phyloP scores from a whole-genome alignment of 2,113 vertebrate genomes.

The Menura novaehollandiae region DNA sequence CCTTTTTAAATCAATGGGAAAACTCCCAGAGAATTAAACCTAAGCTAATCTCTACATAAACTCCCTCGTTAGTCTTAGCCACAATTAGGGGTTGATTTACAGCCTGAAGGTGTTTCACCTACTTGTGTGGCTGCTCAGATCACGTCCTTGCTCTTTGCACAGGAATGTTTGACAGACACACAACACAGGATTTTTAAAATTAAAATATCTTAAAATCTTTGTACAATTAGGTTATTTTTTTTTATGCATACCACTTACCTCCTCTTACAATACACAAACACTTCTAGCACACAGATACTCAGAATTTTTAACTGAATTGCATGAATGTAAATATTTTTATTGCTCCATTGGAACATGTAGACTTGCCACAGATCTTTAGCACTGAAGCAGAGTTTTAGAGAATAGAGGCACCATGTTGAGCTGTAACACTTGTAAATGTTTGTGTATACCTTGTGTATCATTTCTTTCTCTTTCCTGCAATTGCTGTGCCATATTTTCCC shows the following conservation, averaged over 20 bases:
- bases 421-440: background rate
- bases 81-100: background rate
- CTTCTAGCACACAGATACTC: background rate
- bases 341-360: background rate
- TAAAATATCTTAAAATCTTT: background rate
- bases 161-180: too few relatives aligned
- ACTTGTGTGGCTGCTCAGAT: background rate
- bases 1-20: background rate
- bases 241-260: background rate
- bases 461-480: background rate
- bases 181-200: fast-evolving
- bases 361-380: background rate
- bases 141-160: background rate
- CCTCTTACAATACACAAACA: background rate
- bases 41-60: background rate
- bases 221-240: background rate
- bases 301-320: background rate
- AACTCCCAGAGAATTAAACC: background rate
- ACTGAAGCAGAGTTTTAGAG: background rate
- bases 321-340: background rate
- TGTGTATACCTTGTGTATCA: fast-evolving
- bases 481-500: fast-evolving
- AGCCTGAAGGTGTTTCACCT: background rate
- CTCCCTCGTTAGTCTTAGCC: background rate
- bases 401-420: fast-evolving